Conservation (phyloP, 92 coral and sea anemone genomes). For the Desmophyllum pertusum region DNA sequence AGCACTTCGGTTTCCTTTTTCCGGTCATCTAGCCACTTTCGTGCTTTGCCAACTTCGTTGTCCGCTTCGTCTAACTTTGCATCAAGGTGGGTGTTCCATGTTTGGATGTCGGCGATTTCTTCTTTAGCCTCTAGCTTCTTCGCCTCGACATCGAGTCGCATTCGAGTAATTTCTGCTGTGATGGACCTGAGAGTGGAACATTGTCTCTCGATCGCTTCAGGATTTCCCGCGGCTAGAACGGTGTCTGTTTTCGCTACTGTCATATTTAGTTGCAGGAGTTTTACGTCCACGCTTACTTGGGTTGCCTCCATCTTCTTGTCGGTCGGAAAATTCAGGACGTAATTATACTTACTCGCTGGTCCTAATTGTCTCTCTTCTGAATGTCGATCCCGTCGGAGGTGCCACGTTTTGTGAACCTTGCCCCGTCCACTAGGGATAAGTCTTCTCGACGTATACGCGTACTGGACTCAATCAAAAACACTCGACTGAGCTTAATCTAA, state of each 20-base stretch:
- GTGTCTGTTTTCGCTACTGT: neutral
- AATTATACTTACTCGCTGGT: slow-evolving; percentile 45
- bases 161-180: neutral
- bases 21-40: slow-evolving; percentile 39
- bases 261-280: slow-evolving; percentile 29
- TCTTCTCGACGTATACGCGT: too few species aligned
- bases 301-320: neutral
- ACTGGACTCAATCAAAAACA: too few species aligned
- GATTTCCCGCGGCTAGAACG: neutral
- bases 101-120: slow-evolving; percentile 32
- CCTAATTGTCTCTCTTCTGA: neutral
- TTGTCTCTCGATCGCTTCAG: slow-evolving; percentile 36
- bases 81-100: slow-evolving; percentile 23
- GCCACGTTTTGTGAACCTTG: too few species aligned
- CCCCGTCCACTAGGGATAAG: too few species aligned
- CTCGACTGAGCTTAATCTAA: too few species aligned
- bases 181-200: neutral
- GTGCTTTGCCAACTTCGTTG: slow-evolving; percentile 9
- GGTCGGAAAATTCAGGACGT: neutral
- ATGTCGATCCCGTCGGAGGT: slow-evolving; percentile 55
- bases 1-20: neutral
- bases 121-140: slow-evolving; percentile 12
- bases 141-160: slow-evolving; percentile 27
- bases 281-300: neutral
- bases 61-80: slow-evolving; percentile 37